Evolutionary conservation across 2,113 vertebrate genomes (phyloP), one percentile per base, ranked within the genome.

Genomic region (Lophotis ruficrista): DNA sequence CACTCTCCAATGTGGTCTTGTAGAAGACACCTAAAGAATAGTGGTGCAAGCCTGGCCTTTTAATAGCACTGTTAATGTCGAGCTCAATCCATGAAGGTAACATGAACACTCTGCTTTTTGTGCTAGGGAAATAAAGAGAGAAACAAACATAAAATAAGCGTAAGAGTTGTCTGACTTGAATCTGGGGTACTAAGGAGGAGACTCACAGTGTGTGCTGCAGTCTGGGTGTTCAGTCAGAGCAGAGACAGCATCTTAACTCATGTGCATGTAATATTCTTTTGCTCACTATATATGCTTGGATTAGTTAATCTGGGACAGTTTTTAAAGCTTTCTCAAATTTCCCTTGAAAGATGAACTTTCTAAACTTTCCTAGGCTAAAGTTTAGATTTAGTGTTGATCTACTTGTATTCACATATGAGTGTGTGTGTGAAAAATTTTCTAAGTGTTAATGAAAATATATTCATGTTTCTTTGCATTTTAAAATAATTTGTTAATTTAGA

Each of bases 261-360:
- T 21, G 17, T 25, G 6, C 2, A 3, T 51, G 4, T 43, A 33
- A 13, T 28, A 6, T 4, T n/a, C 7, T 43, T 81, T 71, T 94
- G 25, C 33, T 78, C 0, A 0, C 12, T 56, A 4, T 37, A 20
- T 51, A 11, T 43, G 12, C n/a, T 56, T 68, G 19, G 25, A 18
- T 82, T 85, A 48, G 20, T 54, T 90, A 37, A 86, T n/a, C 41
- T 71, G 25, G 28, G 35, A 43, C 15, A 86, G 86, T 28, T 69
- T 90, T 90, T 50, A 54, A 57, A 14, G 6, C 3, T 47, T 89
- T 51, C 21, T 80, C 17, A 53, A n/a, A 57, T 61, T 71, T 87
- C 22, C 4, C 14, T 47, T 87, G 53, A 27, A 68, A 79, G 51
- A 17, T 47, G 14, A 75, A 28, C 43, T 8, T 65, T 61, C 20